Evolutionary conservation across 2,113 vertebrate species (phyloP).

Genomic region (Uropsilus gracilis): DNA sequence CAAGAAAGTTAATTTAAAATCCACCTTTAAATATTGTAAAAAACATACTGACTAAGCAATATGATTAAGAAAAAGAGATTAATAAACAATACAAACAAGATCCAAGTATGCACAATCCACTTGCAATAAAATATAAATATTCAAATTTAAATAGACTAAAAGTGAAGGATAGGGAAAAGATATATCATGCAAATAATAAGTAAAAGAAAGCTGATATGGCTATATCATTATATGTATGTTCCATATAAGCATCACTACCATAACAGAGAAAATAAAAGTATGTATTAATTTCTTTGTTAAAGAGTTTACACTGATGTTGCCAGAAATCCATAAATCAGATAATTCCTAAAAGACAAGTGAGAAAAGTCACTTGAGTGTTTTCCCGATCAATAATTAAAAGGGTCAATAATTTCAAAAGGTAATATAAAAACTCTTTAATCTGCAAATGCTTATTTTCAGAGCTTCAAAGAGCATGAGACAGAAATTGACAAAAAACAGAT

Average conservation of each 20-base stretch:
- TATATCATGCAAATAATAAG: background rate
- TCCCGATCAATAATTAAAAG: background rate
- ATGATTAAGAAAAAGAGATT: background rate
- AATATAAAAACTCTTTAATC: background rate
- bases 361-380: background rate
- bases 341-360: background rate
- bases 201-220: background rate
- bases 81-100: background rate
- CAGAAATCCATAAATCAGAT: background rate
- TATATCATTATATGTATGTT: background rate
- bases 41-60: background rate
- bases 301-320: background rate
- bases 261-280: background rate
- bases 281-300: background rate
- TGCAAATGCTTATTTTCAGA: background rate
- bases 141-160: background rate
- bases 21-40: background rate
- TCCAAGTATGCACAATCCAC: background rate
- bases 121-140: background rate
- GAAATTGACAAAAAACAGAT: background rate
- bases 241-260: background rate
- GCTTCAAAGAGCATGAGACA: background rate
- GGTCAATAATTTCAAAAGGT: background rate
- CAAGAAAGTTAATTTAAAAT: background rate
- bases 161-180: background rate